Conservation (phyloP, 1,140 invertebrate species). For the Saxidomus purpurata region DNA sequence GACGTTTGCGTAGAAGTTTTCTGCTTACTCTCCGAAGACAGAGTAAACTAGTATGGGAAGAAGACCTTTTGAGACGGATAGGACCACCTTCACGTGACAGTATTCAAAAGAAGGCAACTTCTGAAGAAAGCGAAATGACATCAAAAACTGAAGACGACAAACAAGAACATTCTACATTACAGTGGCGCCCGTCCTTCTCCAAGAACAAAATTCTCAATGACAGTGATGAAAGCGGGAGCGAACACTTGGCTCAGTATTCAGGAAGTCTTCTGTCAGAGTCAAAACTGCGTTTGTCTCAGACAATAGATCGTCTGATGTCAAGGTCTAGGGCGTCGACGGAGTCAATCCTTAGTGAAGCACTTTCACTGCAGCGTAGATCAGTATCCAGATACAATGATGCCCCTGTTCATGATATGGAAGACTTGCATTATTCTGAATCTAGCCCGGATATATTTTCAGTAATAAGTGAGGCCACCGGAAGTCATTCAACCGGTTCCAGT, state of each 20-base stretch:
- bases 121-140: background rate
- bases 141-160: background rate
- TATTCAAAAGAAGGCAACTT: background rate
- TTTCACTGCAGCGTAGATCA: background rate
- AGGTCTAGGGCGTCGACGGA: background rate
- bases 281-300: background rate
- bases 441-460: slow-evolving; percentile 57
- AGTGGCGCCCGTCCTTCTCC: slow-evolving; percentile 3
- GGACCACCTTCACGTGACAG: background rate
- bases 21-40: slow-evolving; percentile 33
- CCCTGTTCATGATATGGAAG: slow-evolving; percentile 31
- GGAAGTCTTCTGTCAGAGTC: background rate
- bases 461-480: slow-evolving; percentile 40
- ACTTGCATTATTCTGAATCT: slow-evolving; percentile 30
- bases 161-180: background rate
- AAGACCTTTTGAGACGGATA: slow-evolving; percentile 31
- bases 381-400: background rate
- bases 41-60: slow-evolving; percentile 46
- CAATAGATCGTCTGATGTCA: background rate
- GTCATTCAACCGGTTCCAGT: slow-evolving; percentile 41
- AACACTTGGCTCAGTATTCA: slow-evolving; percentile 1
- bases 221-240: slow-evolving; percentile 19
- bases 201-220: slow-evolving; percentile 39
- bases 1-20: slow-evolving; percentile 45
- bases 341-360: background rate